Evolutionary conservation across 2,113 vertebrate species (phyloP).

Genomic region (Ptilonorhynchus violaceus): DNA sequence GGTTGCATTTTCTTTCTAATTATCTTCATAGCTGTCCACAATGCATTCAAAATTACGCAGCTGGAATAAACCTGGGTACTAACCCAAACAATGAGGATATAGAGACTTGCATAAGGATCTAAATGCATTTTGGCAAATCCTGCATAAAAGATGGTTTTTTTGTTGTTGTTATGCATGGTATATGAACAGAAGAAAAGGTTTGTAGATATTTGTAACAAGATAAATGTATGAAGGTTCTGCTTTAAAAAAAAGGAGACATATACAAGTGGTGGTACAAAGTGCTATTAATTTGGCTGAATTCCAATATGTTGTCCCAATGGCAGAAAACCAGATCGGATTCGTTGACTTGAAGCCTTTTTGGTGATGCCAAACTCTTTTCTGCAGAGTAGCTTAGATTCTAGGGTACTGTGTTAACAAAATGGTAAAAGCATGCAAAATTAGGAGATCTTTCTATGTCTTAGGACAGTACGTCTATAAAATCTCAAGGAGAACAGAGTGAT

Average conservation of each 20-base stretch:
- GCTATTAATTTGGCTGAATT: not conserved
- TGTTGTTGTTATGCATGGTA: not conserved
- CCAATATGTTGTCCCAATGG: not conserved
- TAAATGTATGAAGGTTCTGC: not conserved
- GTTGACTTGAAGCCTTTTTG: not conserved
- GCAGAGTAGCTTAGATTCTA: not conserved
- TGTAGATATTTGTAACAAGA: not conserved
- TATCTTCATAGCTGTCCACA: constrained; percentile 34
- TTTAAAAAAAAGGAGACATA: not conserved
- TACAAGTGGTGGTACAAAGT: not conserved
- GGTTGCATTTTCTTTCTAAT: constrained; percentile 50
- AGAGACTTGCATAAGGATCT: not conserved
- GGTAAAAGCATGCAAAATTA: not conserved
- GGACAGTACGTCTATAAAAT: not conserved
- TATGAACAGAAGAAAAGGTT: not conserved
- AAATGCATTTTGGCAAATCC: not conserved
- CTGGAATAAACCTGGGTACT: constrained; percentile 6
- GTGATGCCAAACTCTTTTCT: not conserved
- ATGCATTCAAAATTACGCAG: constrained; percentile 10
- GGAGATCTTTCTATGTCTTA: not conserved
- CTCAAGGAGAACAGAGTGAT: not conserved
- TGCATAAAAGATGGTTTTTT: not conserved
- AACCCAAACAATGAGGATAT: not conserved
- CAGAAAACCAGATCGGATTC: not conserved
- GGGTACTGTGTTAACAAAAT: not conserved